Percentiles rank a stretch among this genome's conserved stretches.
These are phyloP conservation scores for Ameiurus melas DNA, from an alignment of 2,113 vertebrate species.

Conservation along the genomic window DNA sequence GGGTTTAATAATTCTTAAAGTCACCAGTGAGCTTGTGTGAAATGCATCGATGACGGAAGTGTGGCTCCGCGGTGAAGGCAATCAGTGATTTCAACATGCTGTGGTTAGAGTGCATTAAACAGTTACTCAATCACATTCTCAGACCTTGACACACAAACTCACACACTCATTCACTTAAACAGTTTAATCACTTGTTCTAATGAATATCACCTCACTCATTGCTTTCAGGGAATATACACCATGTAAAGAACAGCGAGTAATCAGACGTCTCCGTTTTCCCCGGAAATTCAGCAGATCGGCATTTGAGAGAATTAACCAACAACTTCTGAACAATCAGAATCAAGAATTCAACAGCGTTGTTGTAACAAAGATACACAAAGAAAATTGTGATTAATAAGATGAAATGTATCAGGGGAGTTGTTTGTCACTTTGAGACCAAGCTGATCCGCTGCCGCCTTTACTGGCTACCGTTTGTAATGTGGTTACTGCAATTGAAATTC, in stretches of 20 bases:
- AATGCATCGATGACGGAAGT: neutral
- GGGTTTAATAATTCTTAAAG: no score
- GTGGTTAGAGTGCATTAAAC: neutral
- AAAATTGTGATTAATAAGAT: no score
- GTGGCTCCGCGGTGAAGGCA: neutral
- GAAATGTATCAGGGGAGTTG: neutral
- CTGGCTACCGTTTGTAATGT: neutral
- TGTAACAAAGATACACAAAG: neutral
- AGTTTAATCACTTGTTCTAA: neutral
- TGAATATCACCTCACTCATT: neutral
- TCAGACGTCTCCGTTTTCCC: neutral
- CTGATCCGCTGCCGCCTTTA: neutral
- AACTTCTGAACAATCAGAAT: neutral
- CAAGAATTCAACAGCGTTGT: neutral
- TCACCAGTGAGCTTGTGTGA: neutral
- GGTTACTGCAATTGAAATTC: no score
- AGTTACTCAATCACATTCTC: slow-evolving; percentile 43
- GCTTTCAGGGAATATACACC: neutral
- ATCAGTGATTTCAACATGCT: neutral
- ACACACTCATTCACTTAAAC: neutral
- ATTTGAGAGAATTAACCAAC: neutral
- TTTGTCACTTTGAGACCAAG: neutral
- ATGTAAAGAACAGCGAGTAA: neutral
- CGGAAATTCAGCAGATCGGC: neutral
- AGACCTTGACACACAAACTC: slow-evolving; percentile 20